phyloP scores from a whole-genome alignment of 92 coral and sea anemone species.

The Bergia puertoricense region DNA sequence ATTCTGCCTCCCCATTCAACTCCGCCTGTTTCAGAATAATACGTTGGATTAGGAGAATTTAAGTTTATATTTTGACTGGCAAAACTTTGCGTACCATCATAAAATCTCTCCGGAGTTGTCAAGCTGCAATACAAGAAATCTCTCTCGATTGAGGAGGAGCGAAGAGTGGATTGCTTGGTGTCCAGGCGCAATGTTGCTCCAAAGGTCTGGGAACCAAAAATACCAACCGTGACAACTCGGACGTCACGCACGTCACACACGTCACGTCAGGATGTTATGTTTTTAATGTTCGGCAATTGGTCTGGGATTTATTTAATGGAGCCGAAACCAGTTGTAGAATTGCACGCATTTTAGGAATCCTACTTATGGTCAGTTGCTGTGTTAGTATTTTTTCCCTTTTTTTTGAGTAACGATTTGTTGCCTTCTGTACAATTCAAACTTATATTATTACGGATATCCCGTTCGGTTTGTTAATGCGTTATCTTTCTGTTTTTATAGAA shows the following conservation, averaged over 20 bases:
- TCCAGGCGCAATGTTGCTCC: background rate
- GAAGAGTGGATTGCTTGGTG: background rate
- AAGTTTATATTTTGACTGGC: background rate
- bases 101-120: background rate
- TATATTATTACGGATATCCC: too few relatives aligned
- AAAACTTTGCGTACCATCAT: constrained; percentile 15
- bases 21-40: constrained; percentile 9
- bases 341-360: too few relatives aligned
- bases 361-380: too few relatives aligned
- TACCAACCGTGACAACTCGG: background rate
- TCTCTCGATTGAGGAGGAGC: background rate
- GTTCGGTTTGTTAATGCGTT: too few relatives aligned
- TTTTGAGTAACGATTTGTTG: too few relatives aligned
- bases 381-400: too few relatives aligned
- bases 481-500: too few relatives aligned
- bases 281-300: too few relatives aligned
- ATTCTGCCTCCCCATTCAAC: constrained; percentile 33
- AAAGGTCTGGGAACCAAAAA: background rate
- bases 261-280: background rate
- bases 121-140: background rate
- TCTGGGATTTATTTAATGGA: too few relatives aligned
- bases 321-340: too few relatives aligned
- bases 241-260: background rate
- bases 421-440: too few relatives aligned
- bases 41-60: background rate